These are phyloP conservation scores for Leucosticte australis DNA, from an alignment of 2,113 vertebrate species.

Conservation along the genomic window DNA sequence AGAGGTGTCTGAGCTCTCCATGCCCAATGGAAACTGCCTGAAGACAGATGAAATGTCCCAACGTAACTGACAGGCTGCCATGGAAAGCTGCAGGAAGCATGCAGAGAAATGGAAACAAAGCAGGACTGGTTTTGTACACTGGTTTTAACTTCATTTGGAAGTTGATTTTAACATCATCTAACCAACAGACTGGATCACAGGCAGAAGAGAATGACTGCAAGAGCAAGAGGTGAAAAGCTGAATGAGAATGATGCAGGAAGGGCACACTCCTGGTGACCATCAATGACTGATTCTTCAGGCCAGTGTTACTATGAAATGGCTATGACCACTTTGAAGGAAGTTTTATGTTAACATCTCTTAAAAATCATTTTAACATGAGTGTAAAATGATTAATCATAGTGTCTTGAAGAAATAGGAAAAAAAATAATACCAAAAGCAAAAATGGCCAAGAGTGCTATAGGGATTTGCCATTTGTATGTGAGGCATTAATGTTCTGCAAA, in stretches of 20 bases:
- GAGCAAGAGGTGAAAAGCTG: neutral
- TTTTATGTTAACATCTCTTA: neutral
- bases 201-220: neutral
- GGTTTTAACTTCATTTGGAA: neutral
- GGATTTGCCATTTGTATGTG: neutral
- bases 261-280: neutral
- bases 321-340: conserved; percentile 9
- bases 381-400: neutral
- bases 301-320: conserved; percentile 4
- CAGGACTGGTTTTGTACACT: neutral
- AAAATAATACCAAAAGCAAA: neutral
- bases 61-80: neutral
- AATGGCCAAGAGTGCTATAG: neutral
- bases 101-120: neutral
- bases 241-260: neutral
- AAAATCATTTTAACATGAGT: neutral
- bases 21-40: neutral
- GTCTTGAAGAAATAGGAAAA: neutral
- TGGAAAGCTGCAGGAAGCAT: neutral
- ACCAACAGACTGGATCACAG: neutral
- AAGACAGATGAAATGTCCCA: neutral
- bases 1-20: neutral
- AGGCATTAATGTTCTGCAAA: neutral
- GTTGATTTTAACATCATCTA: neutral
- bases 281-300: neutral